These are phyloP conservation scores for Epirrhoe alternata DNA, from an alignment of 2,888 invertebrate genomes.

Conservation along the genomic window DNA sequence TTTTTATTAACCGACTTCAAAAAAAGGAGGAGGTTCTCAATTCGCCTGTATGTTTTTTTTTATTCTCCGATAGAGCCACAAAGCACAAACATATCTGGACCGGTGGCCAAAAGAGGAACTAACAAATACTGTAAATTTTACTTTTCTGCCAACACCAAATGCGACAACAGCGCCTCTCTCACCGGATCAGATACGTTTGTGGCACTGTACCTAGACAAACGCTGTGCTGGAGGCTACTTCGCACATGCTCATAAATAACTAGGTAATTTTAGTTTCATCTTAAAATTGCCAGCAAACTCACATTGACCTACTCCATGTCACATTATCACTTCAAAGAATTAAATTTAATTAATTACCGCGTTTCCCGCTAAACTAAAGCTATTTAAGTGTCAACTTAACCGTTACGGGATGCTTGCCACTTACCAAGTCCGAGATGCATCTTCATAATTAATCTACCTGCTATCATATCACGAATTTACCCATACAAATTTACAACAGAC, in stretches of 20 bases:
- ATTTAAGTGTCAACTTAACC: constrained; percentile 62
- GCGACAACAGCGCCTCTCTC: too few species aligned
- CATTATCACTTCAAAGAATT: constrained; percentile 57
- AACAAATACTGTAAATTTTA: too few species aligned
- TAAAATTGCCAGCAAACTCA: constrained; percentile 28
- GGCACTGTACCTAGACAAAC: too few species aligned
- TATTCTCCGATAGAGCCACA: too few species aligned
- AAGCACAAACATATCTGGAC: too few species aligned
- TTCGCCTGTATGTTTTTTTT: too few species aligned
- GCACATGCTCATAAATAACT: background rate
- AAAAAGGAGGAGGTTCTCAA: too few species aligned
- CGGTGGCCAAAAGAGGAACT: too few species aligned
- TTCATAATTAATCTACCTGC: constrained; percentile 74
- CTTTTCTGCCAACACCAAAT: too few species aligned
- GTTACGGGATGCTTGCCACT: constrained; percentile 52
- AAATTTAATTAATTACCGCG: constrained; percentile 49
- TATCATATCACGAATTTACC: constrained; percentile 50
- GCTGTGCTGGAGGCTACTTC: too few species aligned
- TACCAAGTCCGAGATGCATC: constrained; percentile 69
- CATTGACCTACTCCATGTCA: constrained; percentile 48
- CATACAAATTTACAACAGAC: constrained; percentile 3
- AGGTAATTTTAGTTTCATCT: constrained; percentile 19
- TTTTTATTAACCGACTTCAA: too few species aligned
- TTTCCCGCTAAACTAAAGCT: constrained; percentile 57
- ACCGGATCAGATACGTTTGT: too few species aligned